Evolutionary conservation across 2,113 vertebrate species (phyloP), one percentile per base, ranked within the genome.

Genomic region (Crotophaga sulcirostris): DNA sequence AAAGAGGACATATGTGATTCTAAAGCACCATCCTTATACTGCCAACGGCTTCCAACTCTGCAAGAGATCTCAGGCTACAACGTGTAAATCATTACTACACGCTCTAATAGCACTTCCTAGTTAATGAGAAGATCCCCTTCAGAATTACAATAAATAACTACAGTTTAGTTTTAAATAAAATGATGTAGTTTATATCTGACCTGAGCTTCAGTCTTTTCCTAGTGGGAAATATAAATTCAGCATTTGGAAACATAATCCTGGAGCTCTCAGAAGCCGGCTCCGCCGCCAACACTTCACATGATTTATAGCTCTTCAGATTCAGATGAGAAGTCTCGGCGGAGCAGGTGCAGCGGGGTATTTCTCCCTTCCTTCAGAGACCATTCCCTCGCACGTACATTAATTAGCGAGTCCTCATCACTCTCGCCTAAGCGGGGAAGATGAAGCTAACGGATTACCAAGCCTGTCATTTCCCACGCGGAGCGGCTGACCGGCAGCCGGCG

Each of bases 201-300:
- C 90, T 91, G 94, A 91, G 84, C 58, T 95, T 94, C 92, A 89
- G 81, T 51, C 84, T 92, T 88, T 94, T 91, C 90, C 93, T 94
- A 96, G 87, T 92, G 91, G 94, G 91, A 93, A 96, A 95, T 94
- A 94, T 40, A 95, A 95, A 96, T 79, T 85, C 95, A 91, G 86
- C 92, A 62, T 66, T 92, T 87, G 90, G 94, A 86, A 78, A 86
- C 93, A 96, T 93, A 95, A 92, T 96, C 89, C 90, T 87, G 74
- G 40, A 76, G 92, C 78, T 88, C 87, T 74, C 85, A 55, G 79
- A 62, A 89, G 77, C 93, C 87, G 84, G 7, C 84, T 90, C 80
- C 90, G 45, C 87, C 56, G 38, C 94, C 51, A 80, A 33, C 90
- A 80, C 94, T 93, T 77, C 12, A 84, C 94, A 95, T 87, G 95